Base-by-base conservation (phyloP, 2,797 vertebrate genomes). In the Sciaenops ocellatus region DNA sequence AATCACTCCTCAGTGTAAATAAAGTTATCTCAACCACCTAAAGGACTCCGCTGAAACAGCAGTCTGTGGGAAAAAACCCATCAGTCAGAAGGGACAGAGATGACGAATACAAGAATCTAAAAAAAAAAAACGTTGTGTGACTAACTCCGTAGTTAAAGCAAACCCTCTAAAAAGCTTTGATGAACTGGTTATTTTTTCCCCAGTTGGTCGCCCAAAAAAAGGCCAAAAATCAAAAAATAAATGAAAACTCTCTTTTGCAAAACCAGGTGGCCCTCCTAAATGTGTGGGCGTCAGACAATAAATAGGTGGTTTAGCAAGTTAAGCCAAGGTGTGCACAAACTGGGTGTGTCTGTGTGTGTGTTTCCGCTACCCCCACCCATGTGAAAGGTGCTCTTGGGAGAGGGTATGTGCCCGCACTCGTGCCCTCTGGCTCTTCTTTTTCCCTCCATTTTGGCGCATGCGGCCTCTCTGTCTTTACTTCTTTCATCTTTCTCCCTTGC, bases 281-380 rank as follows among this genome's bases (percentile, higher is more conserved):
- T 66, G 82, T 75, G 84, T 74, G 69, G 83, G 87, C 80, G 70
- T 87, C 73, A 85, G 86, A 85, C 85, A 84, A 87, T 89, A 89
- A 90, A 86, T 76, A 59, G 70, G 71, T 80, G 87, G 89, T 87
- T 94, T 82, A 88, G 80, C 62, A 20, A 90, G 87, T 87, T 93
- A 90, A 92, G 89, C 89, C 90, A 90, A 93, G 93, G 93, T 94
- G 93, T 93, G 91, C 89, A 86, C 85, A 69, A 69, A 77, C 87
- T 89, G 89, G 92, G 92, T 90, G 92, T 92, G 93, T 90, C 82
- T 69, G 56, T 76, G 69, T 69, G 86, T 80, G 81, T 68, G 75
- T 91, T 92, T 94, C 91, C 89, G 76, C 85, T 84, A 17, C 84
- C 87, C 82, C 86, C 87, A 64, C 92, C 92, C 87, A 76, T 81